Evolutionary conservation across 1,140 invertebrate genomes (phyloP), one percentile per base, ranked within the genome.

Genomic region (Drosophila hydei): DNA sequence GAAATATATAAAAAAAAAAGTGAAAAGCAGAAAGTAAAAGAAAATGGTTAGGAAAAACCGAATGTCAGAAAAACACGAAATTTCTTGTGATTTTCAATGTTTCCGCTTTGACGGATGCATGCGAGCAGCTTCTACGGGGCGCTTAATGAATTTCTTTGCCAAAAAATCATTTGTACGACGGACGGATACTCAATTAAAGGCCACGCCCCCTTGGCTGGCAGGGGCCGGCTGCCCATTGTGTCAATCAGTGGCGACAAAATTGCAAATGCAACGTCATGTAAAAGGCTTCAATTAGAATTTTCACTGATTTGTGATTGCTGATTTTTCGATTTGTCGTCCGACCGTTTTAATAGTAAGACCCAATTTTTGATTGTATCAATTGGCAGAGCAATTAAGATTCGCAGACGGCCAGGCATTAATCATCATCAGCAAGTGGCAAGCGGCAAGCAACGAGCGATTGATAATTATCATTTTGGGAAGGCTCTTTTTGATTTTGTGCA

Each of bases 41-140:
- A 16, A 42, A 21, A 23, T 30, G 65, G 33, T 18, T 38, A 27
- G 7, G 43, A 33, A 61, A 33, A 48, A 30, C 7, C n/a, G 27
- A 47, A 52, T 61, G 23, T 65, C 52, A 68, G 6, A 58, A 48
- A 55, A 74, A 75, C 58, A 63, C 51, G 70, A 70, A 63, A 51
- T 79, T 75, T 74, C 55, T 63, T 54, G 70, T 79, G 54, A 47
- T 79, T 79, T 79, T 42, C 45, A 18, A 59, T 75, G 38, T 75
- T 70, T 48, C 38, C 45, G 62, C 58, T 61, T 62, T 68, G 75
- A 69, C 47, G 58, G 70, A 63, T 67, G 63, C 45, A 67, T 48
- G 52, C 33, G 42, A 36, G 12, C 55, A 50, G 43, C 18, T 72
- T 47, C 61, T 43, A 50, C 42, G 42, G 75, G 45, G 30, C 50